Conservation (phyloP, 2,797 vertebrate species). For the Astyanax mexicanus region DNA sequence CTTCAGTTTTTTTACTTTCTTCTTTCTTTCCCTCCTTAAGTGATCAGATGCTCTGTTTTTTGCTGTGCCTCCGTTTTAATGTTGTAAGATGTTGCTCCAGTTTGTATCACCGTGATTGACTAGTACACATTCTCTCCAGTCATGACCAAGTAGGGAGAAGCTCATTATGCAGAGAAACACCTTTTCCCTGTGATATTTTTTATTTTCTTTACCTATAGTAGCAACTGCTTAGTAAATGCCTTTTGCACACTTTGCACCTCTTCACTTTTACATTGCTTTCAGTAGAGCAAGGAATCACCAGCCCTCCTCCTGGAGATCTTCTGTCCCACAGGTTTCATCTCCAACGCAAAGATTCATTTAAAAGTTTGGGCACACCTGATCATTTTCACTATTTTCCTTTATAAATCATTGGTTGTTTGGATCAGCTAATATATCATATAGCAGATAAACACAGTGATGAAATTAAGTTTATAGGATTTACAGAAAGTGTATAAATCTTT, state of each 20-base stretch:
- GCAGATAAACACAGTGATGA: too few species aligned
- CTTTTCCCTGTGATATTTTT: conserved; percentile 13
- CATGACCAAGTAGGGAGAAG: conserved; percentile 62
- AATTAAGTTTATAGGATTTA: too few species aligned
- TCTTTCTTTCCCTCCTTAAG: conserved; percentile 65
- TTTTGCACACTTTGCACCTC: conserved; percentile 80
- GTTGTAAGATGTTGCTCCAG: conserved; percentile 72
- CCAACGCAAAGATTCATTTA: too few species aligned
- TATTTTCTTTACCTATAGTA: conserved; percentile 71
- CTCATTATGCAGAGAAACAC: conserved; percentile 47
- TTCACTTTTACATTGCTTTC: conserved; percentile 73
- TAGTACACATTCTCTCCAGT: conserved; percentile 57
- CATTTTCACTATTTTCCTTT: too few species aligned
- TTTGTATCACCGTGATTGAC: conserved; percentile 35
- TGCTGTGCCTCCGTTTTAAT: conserved; percentile 74
- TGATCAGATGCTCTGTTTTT: conserved; percentile 68
- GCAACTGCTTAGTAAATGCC: conserved; percentile 69
- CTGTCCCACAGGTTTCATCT: too few species aligned
- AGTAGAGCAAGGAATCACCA: conserved; percentile 53
- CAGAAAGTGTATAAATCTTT: too few species aligned
- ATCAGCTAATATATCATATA: too few species aligned
- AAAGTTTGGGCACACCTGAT: too few species aligned
- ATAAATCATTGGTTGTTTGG: too few species aligned
- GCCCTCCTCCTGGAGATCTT: too few species aligned
- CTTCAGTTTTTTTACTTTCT: conserved; percentile 30